Evolutionary conservation across 2,113 vertebrate species (phyloP), one percentile per base, ranked within the genome.

Genomic region (Cynoglossus semilaevis): DNA sequence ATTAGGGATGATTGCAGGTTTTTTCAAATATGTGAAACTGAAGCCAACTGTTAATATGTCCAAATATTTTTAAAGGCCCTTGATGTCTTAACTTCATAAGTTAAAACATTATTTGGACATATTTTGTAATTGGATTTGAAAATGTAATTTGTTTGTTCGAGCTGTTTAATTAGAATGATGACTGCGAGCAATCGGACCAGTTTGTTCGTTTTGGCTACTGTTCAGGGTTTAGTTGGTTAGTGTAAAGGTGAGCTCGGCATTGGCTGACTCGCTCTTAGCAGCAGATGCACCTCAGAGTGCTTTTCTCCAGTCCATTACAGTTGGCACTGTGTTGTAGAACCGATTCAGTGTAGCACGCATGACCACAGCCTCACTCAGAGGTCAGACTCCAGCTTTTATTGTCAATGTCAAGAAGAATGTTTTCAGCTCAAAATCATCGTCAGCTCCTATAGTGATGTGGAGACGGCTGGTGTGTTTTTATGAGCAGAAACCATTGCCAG

Each of bases 401-500:
- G 73, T 71, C 59, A 43, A 63, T 44, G 71, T 80, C 72, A 87
- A 75, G 61, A 83, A 81, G 68, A 88, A 84, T 87, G 62, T 72
- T 74, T n/a, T 75, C 47, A 58, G 56, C 60, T 67, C 63, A 58
- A 55, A 79, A 74, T 70, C 67, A 82, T 72, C 59, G 70, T 77
- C 69, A 58, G 67, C 56, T 66, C 67, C 53, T 49, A 63, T 48
- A 54, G 76, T 46, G 47, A 55, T 7, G 18, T 45, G 52, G 75
- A 84, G 79, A 37, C 77, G 67, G 74, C 83, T 74, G 75, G 51
- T 61, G 57, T 1, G 47, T 67, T 87, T 84, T 83, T 85, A 85
- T 87, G 85, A 81, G 66, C 74, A 78, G 74, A 67, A 83, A 87
- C 85, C 70, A 78, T 67, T 74, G 76, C 74, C 77, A 71, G 75